Conservation (phyloP, 2,113 vertebrate species). For the Campylorhamphus procurvoides region DNA sequence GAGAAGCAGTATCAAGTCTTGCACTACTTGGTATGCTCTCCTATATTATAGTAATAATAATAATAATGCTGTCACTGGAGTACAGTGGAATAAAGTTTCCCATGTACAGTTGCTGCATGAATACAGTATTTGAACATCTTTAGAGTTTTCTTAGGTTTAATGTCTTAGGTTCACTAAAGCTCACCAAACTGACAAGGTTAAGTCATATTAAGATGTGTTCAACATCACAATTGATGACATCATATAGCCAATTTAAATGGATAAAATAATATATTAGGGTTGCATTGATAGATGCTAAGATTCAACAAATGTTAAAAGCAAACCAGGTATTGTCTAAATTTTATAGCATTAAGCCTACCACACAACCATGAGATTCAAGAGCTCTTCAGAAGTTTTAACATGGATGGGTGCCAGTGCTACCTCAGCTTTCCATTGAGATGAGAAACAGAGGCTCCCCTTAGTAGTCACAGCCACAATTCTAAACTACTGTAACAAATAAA, state of each 20-base stretch:
- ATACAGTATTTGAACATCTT: background rate
- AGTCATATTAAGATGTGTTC: background rate
- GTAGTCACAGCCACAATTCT: background rate
- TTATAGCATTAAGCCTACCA: background rate
- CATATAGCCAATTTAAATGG: background rate
- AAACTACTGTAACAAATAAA: background rate
- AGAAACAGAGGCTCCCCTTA: background rate
- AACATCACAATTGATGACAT: background rate
- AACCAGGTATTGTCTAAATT: background rate
- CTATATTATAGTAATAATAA: background rate
- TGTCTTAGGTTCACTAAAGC: background rate
- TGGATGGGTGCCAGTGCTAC: background rate
- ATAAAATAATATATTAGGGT: background rate
- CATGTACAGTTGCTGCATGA: background rate
- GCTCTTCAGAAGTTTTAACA: background rate
- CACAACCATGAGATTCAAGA: background rate
- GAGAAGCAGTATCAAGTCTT: background rate
- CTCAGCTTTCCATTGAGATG: background rate
- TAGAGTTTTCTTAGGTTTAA: background rate
- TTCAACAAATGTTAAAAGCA: background rate
- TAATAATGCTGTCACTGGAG: background rate
- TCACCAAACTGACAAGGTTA: background rate
- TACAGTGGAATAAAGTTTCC: background rate
- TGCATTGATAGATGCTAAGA: background rate
- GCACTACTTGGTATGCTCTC: background rate